These are phyloP conservation scores for Epinephelus fuscoguttatus DNA, from an alignment of 2,113 vertebrate species.

Conservation along the genomic window DNA sequence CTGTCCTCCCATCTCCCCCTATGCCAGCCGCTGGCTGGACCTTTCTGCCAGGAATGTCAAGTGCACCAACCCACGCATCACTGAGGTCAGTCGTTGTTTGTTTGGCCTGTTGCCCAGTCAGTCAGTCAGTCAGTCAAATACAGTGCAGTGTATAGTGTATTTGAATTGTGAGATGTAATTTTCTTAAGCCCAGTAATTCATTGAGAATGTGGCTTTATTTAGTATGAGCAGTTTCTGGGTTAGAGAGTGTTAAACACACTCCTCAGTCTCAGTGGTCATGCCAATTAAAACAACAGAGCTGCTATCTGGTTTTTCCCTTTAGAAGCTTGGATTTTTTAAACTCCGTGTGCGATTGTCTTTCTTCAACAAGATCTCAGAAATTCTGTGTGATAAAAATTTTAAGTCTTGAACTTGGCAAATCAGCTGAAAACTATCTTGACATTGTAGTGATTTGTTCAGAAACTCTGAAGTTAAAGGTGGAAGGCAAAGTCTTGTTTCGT, in stretches of 20 bases:
- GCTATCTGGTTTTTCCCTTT: neutral
- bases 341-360: neutral
- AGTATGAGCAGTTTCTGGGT: neutral
- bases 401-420: neutral
- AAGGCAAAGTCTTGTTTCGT: neutral
- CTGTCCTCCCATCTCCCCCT: slow-evolving; percentile 80
- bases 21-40: slow-evolving; percentile 90
- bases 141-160: neutral
- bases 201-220: neutral
- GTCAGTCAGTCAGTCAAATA: slow-evolving; percentile 1
- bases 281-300: slow-evolving; percentile 5
- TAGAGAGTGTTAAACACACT: neutral
- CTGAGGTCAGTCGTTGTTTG: slow-evolving; percentile 85
- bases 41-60: slow-evolving; percentile 91
- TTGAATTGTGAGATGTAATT: neutral
- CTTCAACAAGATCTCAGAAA: neutral
- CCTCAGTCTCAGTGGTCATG: neutral
- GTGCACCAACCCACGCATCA: slow-evolving; percentile 95
- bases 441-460: slow-evolving; percentile 2
- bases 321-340: neutral
- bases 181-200: neutral
- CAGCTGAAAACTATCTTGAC: neutral
- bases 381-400: neutral
- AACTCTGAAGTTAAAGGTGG: neutral
- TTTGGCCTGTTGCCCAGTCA: neutral